Evolutionary conservation across 2,797 vertebrate species (phyloP).

Genomic region (Pangasius krempfi): DNA sequence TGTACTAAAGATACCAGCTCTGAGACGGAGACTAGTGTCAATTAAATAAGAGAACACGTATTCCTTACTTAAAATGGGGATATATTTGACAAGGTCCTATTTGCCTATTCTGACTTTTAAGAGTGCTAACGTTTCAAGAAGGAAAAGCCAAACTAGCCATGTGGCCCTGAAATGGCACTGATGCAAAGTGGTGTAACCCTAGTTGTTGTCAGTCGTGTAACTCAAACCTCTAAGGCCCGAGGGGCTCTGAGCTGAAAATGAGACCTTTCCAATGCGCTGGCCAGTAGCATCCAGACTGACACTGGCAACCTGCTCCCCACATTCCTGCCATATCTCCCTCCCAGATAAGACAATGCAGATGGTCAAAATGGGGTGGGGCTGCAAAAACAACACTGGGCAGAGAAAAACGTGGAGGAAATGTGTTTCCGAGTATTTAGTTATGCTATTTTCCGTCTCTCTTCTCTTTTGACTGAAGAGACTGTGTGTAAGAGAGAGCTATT

Average conservation of each 20-base stretch:
- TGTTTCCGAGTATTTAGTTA: slow-evolving; percentile 32
- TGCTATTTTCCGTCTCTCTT: not conserved
- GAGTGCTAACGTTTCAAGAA: not conserved
- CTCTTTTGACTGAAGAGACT: not conserved
- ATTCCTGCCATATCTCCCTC: slow-evolving; percentile 54
- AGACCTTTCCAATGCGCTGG: slow-evolving; percentile 9
- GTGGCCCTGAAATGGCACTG: slow-evolving; percentile 8
- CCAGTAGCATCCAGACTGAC: slow-evolving; percentile 13
- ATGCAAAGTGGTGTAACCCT: slow-evolving; percentile 18
- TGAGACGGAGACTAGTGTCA: not conserved
- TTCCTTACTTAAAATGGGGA: not conserved
- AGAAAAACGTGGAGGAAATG: slow-evolving; percentile 44
- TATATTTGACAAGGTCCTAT: not conserved
- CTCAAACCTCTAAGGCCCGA: slow-evolving; percentile 37
- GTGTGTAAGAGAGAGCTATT: not conserved
- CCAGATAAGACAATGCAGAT: slow-evolving; percentile 54
- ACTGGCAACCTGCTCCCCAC: slow-evolving; percentile 46
- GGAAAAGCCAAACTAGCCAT: not conserved
- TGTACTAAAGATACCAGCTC: not conserved
- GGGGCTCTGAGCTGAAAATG: slow-evolving; percentile 24
- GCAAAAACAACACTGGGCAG: slow-evolving; percentile 53
- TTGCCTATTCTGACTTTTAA: not conserved
- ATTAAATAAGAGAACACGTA: not conserved
- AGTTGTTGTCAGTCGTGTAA: slow-evolving; percentile 43
- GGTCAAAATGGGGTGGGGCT: slow-evolving; percentile 49